Base-by-base conservation (phyloP, 2,113 vertebrate genomes). In the Chiloscyllium plagiosum region DNA sequence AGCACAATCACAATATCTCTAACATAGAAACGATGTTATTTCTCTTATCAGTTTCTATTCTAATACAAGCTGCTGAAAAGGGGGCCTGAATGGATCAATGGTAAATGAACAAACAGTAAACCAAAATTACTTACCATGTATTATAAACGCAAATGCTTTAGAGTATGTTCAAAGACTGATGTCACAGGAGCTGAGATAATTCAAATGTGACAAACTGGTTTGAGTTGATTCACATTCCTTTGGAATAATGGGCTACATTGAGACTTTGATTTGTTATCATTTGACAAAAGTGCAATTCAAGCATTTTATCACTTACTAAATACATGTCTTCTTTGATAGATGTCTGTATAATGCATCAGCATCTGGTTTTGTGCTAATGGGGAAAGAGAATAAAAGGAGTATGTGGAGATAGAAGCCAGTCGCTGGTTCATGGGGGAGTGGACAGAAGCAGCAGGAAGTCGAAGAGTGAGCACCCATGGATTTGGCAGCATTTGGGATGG, bases 101-200 rank as follows among this genome's bases (percentile, higher is more conserved):
- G 4, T n/a, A 92, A 92, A 92, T 92, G 56, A 37, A 65, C 56
- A 66, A 92, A 90, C 29, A 66, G 56, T 92, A 37, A 92, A 92
- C n/a, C 17, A n/a, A 66, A 66, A 92, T 42, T 42, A 37, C n/a
- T 66, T 92, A 56, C 33, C 20, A 37, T 17, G 33, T 33, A 33
- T 92, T 92, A 19, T 92, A 83, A 42, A 83, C 4, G 15, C 15
- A 37, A 83, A 83, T 19, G 1, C n/a, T 83, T 83, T 42, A 19
- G n/a, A 37, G 78, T 37, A n/a, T 1, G n/a, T 83, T 42, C n/a
- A 17, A 83, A 83, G n/a, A 42, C n/a, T 42, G 19, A 22, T 61
- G 26, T 56, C 13, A 19, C 4, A 52, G 47, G 26, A 89, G 50
- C 56, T 89, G 50, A 29, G 50, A 52, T 87, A 29, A 90, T 90